phyloP scores from a whole-genome alignment of 2,113 vertebrate species.

The Verasper variegatus region DNA sequence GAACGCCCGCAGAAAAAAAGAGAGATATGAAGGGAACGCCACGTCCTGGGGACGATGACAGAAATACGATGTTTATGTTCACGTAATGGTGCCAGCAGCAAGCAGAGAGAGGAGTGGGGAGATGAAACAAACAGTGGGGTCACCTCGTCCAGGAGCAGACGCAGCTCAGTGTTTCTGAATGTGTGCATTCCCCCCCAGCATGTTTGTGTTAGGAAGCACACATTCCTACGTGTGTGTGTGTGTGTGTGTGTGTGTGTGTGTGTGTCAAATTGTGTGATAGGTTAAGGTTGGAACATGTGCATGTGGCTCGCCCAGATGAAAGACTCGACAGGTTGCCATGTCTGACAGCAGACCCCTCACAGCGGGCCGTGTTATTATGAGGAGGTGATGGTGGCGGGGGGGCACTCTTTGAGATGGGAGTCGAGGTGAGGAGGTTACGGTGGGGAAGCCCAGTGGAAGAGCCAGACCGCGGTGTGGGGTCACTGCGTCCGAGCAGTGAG shows the following conservation, averaged over 20 bases:
- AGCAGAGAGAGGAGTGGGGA: slow-evolving; percentile 59
- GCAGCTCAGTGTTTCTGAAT: slow-evolving; percentile 26
- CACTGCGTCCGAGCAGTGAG: slow-evolving; percentile 35
- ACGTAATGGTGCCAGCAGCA: slow-evolving; percentile 70
- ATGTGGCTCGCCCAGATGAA: slow-evolving; percentile 67
- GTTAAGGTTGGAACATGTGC: slow-evolving; percentile 51
- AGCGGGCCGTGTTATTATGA: slow-evolving; percentile 62
- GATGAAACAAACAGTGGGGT: slow-evolving; percentile 69
- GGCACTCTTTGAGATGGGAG: slow-evolving; percentile 59
- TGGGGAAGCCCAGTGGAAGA: slow-evolving; percentile 37
- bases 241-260: slow-evolving; percentile 1
- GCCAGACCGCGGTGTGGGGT: slow-evolving; percentile 31
- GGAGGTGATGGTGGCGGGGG: slow-evolving; percentile 56
- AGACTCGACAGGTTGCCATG: slow-evolving; percentile 72
- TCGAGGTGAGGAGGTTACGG: slow-evolving; percentile 53
- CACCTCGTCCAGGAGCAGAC: slow-evolving; percentile 54
- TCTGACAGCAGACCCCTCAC: slow-evolving; percentile 70
- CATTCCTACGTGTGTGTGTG: slow-evolving; percentile 35
- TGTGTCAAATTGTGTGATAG: slow-evolving; percentile 41
- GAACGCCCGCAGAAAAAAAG: slow-evolving; percentile 64
- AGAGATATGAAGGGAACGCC: slow-evolving; percentile 65
- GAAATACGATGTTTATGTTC: slow-evolving; percentile 77
- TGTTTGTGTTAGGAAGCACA: slow-evolving; percentile 5
- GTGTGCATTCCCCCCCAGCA: neutral
- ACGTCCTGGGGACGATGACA: slow-evolving; percentile 74